A percentile compares a stretch with the other conserved stretches of the same genome.
These are phyloP conservation scores for Oscheius myriophilus DNA, from an alignment of 2,888 invertebrate genomes.

Conservation along the genomic window DNA sequence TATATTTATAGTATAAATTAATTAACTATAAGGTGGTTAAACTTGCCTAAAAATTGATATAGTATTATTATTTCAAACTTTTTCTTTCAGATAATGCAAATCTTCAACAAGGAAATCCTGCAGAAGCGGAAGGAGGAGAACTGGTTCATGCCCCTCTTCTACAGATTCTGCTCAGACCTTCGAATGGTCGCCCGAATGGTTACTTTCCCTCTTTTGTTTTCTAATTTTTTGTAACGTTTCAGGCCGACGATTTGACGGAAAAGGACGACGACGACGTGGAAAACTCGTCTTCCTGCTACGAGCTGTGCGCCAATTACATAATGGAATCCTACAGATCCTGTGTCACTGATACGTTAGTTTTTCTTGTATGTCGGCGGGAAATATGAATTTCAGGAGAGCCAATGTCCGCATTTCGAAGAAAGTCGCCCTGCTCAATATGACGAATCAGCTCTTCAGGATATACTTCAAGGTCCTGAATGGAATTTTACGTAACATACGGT, in stretches of 20 bases:
- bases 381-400: slow-evolving; percentile 77
- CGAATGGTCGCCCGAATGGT: slow-evolving; percentile 77
- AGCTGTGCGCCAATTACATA: slow-evolving; percentile 58
- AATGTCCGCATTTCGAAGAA: slow-evolving; percentile 91
- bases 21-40: too few relatives aligned
- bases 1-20: too few relatives aligned
- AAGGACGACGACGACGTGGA: slow-evolving; percentile 52
- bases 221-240: slow-evolving; percentile 15
- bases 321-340: slow-evolving; percentile 67
- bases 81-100: slow-evolving; percentile 56
- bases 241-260: slow-evolving; percentile 52
- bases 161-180: slow-evolving; percentile 86
- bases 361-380: too few relatives aligned
- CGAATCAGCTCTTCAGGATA: slow-evolving; percentile 96
- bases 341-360: slow-evolving; percentile 60
- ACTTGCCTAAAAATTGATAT: background rate
- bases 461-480: slow-evolving; percentile 82
- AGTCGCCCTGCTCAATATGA: slow-evolving; percentile 92
- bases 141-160: slow-evolving; percentile 95
- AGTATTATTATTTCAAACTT: background rate
- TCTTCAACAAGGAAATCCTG: slow-evolving; percentile 76
- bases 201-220: slow-evolving; percentile 7
- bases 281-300: slow-evolving; percentile 53
- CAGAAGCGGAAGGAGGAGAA: slow-evolving; percentile 90
- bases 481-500: background rate